Base-by-base conservation (phyloP, 2,888 invertebrate species). In the Sipha maydis region DNA sequence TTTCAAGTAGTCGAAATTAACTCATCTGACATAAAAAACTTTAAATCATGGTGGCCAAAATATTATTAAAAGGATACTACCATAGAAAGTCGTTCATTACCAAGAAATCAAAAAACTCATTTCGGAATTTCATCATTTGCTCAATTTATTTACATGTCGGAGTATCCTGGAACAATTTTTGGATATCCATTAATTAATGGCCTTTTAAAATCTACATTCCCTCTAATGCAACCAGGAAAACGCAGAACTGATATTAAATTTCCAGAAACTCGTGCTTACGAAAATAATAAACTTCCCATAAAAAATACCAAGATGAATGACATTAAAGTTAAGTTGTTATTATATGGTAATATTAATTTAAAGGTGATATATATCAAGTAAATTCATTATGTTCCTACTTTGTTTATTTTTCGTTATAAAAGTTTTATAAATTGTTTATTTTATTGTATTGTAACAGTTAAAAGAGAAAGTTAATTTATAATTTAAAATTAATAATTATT, bases 1-100 rank as follows among this genome's bases (percentile, higher is more conserved):
- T 77, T 77, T 77, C n/a, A 77, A 25, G 77, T 77, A 48, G 48
- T 48, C 11, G 77, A 77, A 77, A n/a, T 77, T n/a, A 48, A 77
- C 9, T 41, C 7, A 77, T 34, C 1, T 34, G 73, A 73, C 34
- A 73, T 48, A n/a, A n/a, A n/a, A n/a, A n/a, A n/a, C n/a, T n/a
- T n/a, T n/a, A n/a, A n/a, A n/a, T n/a, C n/a, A n/a, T n/a, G n/a
- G n/a, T n/a, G n/a, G n/a, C n/a, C n/a, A n/a, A n/a, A n/a, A n/a
- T n/a, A n/a, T 77, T 77, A 77, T 28, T 48, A 77, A 48, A 77
- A 77, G n/a, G 48, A 77, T 48, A 48, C 48, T 41, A 4, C 77
- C 48, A n/a, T 48, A 41, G 48, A 76, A 77, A 77, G 28, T 48
- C 41, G n/a, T 77, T 48, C 48, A 25, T 77, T 48, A 48, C 48